phyloP scores from a whole-genome alignment of 2,888 invertebrate species.

The Cantharis rustica region DNA sequence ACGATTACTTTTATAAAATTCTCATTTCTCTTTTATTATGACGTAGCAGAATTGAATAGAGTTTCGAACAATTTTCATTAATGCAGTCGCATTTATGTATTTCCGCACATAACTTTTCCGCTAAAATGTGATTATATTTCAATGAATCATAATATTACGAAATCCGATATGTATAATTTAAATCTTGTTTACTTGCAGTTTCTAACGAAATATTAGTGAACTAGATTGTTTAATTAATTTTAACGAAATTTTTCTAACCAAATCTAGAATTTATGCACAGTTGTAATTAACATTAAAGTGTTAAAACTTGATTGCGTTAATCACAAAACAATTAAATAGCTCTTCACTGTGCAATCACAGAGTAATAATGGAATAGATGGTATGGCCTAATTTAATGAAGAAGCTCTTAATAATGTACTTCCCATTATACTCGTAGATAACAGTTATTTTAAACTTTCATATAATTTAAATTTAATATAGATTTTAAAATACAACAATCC shows the following conservation, averaged over 20 bases:
- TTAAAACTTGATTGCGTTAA: constrained; percentile 6
- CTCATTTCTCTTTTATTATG: not conserved
- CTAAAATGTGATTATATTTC: not conserved
- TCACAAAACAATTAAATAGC: constrained; percentile 13
- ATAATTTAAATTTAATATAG: not conserved
- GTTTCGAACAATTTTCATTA: not conserved
- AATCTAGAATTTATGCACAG: not conserved
- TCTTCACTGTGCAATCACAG: constrained; percentile 13
- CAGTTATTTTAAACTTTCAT: not conserved
- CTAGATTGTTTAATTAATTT: not conserved
- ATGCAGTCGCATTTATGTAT: not conserved
- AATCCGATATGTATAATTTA: not conserved
- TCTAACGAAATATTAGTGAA: not conserved
- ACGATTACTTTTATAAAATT: not conserved
- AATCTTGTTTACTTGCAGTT: not conserved
- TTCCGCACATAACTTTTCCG: not conserved
- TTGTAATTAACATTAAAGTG: not conserved
- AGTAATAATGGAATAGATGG: constrained; percentile 17
- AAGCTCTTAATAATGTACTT: not conserved
- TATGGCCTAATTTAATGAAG: constrained; percentile 19
- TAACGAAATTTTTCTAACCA: not conserved
- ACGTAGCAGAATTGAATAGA: not conserved
- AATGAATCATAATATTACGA: not conserved
- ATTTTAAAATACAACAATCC: not conserved
- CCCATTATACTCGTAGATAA: not conserved